Evolutionary conservation across 2,797 vertebrate genomes (phyloP).

Genomic region (Sebastes hubbsi): DNA sequence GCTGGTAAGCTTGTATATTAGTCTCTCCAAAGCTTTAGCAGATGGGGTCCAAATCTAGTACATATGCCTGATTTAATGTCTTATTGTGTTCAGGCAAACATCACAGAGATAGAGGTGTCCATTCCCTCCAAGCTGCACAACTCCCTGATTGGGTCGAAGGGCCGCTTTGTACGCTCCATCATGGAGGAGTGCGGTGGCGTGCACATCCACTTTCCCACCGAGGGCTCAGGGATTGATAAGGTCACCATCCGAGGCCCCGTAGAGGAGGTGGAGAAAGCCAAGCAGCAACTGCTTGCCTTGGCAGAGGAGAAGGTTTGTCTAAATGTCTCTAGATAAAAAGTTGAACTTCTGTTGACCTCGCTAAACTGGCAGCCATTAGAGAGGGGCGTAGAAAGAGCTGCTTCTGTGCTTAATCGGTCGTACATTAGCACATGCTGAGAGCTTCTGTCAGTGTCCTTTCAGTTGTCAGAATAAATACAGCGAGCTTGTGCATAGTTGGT

Average conservation of each 20-base stretch:
- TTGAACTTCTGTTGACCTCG: constrained; percentile 22
- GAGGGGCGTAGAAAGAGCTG: neutral
- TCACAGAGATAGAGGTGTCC: constrained; percentile 94
- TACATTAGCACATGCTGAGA: constrained; percentile 6
- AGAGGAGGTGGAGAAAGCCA: constrained; percentile 96
- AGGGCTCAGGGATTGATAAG: constrained; percentile 96
- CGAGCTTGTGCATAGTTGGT: neutral
- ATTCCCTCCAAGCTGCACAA: constrained; percentile 98
- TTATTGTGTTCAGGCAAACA: constrained; percentile 88
- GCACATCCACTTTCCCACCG: constrained; percentile 97
- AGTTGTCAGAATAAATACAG: neutral
- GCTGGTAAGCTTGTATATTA: constrained; percentile 80
- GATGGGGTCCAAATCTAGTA: neutral
- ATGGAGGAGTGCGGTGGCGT: constrained; percentile 99
- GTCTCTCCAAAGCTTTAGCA: neutral
- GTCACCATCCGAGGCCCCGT: constrained; percentile 95
- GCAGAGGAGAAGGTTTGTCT: constrained; percentile 96
- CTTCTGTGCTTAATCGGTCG: neutral
- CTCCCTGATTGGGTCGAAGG: constrained; percentile 97
- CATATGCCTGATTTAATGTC: neutral
- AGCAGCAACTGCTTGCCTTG: constrained; percentile 93
- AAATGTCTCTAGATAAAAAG: neutral
- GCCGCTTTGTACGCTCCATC: constrained; percentile 97
- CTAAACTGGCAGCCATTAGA: constrained; percentile 20
- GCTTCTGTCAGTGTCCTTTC: neutral